Percentiles rank a stretch among this genome's conserved stretches.
These are phyloP conservation scores for Eilema depressum DNA, from an alignment of 2,888 invertebrate species.

Conservation along the genomic window DNA sequence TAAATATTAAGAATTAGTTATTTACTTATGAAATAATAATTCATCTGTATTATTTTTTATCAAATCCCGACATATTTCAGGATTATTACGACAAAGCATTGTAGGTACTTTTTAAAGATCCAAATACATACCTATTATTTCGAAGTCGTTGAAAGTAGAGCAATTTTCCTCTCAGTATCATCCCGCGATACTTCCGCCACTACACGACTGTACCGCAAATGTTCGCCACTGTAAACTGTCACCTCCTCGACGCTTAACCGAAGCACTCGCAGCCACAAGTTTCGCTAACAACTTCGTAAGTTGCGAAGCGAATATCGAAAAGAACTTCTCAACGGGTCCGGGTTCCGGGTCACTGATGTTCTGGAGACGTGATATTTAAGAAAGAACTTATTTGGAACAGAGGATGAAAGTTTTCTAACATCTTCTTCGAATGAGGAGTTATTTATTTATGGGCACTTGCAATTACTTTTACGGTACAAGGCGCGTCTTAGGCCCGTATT, in stretches of 20 bases:
- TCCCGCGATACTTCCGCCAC: conserved; percentile 47
- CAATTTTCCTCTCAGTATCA: conserved; percentile 12
- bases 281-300: conserved; percentile 64
- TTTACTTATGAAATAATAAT: too few species aligned
- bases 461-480: background rate
- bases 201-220: conserved; percentile 55
- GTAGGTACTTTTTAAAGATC: too few species aligned
- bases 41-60: too few species aligned
- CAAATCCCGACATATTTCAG: too few species aligned
- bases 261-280: conserved; percentile 67
- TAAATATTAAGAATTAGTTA: too few species aligned
- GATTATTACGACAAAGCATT: too few species aligned
- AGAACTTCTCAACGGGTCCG: conserved; percentile 52
- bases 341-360: conserved; percentile 49
- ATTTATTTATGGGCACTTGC: background rate
- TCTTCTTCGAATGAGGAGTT: conserved; percentile 5
- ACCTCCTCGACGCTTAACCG: conserved; percentile 58
- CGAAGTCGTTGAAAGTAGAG: conserved; percentile 29
- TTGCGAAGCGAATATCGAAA: conserved; percentile 63
- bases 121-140: too few species aligned
- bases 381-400: conserved; percentile 16
- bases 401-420: conserved; percentile 13
- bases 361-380: conserved; percentile 16
- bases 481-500: too few species aligned
- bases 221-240: conserved; percentile 71